These are phyloP conservation scores for Myotis planiceps DNA, from an alignment of 2,797 vertebrate species.

Conservation along the genomic window DNA sequence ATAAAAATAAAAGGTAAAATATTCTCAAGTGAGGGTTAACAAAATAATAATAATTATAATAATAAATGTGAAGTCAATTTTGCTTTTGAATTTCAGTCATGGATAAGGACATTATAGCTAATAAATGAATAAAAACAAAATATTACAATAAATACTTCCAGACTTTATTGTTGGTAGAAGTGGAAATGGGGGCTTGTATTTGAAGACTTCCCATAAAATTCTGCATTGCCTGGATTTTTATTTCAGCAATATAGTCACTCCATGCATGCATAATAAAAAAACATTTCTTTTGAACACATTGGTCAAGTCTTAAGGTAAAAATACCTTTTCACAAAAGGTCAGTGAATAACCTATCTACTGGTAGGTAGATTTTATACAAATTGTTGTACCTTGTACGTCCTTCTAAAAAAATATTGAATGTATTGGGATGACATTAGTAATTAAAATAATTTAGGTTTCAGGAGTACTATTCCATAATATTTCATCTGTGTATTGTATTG, in stretches of 20 bases:
- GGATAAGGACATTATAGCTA: background rate
- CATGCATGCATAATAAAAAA: background rate
- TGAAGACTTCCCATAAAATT: background rate
- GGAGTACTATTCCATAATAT: background rate
- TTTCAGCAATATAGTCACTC: background rate
- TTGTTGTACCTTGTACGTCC: background rate
- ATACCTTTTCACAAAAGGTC: background rate
- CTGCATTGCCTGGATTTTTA: background rate
- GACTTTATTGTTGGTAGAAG: background rate
- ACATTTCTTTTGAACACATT: background rate
- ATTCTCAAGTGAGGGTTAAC: too few species aligned
- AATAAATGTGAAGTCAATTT: background rate
- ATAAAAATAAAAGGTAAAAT: too few species aligned
- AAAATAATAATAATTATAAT: too few species aligned
- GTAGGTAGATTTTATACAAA: background rate
- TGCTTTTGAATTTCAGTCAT: background rate
- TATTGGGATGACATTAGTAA: background rate
- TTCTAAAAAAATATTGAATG: background rate
- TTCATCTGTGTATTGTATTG: background rate
- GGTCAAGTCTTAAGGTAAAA: background rate
- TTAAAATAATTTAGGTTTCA: background rate
- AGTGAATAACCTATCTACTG: background rate
- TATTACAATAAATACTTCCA: background rate
- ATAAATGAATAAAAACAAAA: background rate
- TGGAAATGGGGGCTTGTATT: background rate